Evolutionary conservation across 2,797 vertebrate species (phyloP).

Genomic region (Garrulus glandarius): DNA sequence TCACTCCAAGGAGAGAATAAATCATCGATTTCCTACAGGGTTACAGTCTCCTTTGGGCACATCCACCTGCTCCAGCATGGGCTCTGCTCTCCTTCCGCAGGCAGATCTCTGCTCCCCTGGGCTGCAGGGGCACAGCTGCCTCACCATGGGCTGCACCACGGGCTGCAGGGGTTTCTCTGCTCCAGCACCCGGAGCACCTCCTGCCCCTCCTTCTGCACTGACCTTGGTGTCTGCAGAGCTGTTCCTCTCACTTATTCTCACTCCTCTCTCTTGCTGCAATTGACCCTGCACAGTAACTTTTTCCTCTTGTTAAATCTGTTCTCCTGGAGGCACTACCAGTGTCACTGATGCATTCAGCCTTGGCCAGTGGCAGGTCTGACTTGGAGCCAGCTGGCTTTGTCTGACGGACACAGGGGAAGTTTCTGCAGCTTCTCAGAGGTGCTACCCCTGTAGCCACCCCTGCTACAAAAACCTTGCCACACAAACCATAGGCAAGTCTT

Average conservation of each 20-base stretch:
- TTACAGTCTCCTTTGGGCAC: not conserved
- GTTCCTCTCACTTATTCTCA: not conserved
- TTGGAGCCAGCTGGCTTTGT: not conserved
- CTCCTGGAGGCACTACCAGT: not conserved
- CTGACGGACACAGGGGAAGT: accelerated
- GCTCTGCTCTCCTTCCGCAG: not conserved
- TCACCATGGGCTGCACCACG: not conserved
- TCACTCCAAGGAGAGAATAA: not conserved
- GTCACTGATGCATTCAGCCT: not conserved
- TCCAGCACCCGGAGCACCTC: not conserved
- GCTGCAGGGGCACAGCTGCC: not conserved
- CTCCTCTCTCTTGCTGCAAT: not conserved
- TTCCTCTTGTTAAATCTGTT: not conserved
- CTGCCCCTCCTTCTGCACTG: not conserved
- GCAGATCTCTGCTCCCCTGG: not conserved
- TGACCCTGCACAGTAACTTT: not conserved
- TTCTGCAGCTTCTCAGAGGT: not conserved
- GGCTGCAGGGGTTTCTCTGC: not conserved
- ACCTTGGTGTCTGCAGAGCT: not conserved
- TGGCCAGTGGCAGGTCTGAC: not conserved
- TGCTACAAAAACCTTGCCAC: not conserved
- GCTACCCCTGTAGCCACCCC: not conserved
- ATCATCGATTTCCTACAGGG: accelerated
- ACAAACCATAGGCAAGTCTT: not conserved
- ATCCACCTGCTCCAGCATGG: not conserved